Base-by-base conservation (phyloP, 2,888 invertebrate species). In the Arrhopalites spinosus region DNA sequence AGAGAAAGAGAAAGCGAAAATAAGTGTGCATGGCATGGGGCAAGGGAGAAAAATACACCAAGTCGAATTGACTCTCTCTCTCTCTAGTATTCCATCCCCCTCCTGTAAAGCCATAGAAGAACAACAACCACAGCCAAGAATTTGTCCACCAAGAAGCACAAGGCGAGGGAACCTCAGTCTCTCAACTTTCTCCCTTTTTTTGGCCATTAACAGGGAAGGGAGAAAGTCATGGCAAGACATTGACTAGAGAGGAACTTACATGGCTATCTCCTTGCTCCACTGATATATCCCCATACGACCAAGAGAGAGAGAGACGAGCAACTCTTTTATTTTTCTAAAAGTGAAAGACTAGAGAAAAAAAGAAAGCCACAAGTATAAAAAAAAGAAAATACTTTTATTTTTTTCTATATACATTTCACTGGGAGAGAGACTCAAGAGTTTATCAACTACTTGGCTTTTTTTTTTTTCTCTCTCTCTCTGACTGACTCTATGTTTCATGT, bases 381-480 rank as follows among this genome's bases (percentile, higher is more conserved):
- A n/a, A 15, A 15, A 1, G 59, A 27, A 59, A 27, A 2, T 25
- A 59, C 2, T 25, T 25, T 59, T 25, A 23, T 59, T 59, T 59
- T 59, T 59, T 59, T 59, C 25, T 36, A 36, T 36, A 36, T 36
- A 7, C 36, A 7, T 11, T 11, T 11, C 36, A 36, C 36, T 3
- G 50, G 15, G 50, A 59, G 25, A 13, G 25, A 59, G 59, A 59
- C 59, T 59, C 59, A 27, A 59, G 59, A 59, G 59, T 59, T 59
- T 59, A 59, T 25, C 25, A 59, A 59, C 59, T 59, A 59, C 59
- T 59, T 59, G 59, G 59, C 27, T 59, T 59, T 50, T 59, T 59
- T 59, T 25, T 27, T 25, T 27, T 59, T 13, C 25, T 25, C 15
- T 25, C 59, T 27, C 27, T 25, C 15, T 59, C 59, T 25, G 23